phyloP scores from a whole-genome alignment of 2,888 invertebrate species.

The Lithosia quadra region DNA sequence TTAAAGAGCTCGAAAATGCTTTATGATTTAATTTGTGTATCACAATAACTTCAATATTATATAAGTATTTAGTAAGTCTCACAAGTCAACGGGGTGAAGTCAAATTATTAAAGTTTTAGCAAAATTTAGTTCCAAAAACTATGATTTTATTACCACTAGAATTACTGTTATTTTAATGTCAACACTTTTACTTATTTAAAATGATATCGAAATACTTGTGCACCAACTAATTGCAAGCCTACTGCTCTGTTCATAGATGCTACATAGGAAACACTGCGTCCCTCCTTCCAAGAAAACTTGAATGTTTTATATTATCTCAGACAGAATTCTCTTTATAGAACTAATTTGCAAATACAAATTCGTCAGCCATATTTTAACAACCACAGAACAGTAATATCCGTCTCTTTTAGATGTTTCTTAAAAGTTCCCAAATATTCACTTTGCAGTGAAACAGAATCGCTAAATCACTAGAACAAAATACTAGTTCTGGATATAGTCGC shows the following conservation, averaged over 20 bases:
- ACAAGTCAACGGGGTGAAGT: background rate
- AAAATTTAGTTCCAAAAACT: background rate
- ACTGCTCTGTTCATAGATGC: background rate
- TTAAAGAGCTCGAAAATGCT: background rate
- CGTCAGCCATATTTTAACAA: constrained; percentile 25
- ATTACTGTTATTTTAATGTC: background rate
- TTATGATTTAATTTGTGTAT: background rate
- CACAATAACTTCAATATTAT: background rate
- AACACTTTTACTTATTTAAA: background rate
- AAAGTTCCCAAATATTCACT: constrained; percentile 21
- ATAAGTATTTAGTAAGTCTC: background rate
- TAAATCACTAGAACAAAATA: constrained; percentile 19
- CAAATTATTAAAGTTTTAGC: background rate
- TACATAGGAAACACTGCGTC: constrained; percentile 20
- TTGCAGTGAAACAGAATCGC: constrained; percentile 26
- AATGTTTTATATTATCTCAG: constrained; percentile 39
- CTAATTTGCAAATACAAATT: constrained; percentile 39
- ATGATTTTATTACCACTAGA: no score
- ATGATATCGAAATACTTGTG: background rate
- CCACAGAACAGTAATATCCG: constrained; percentile 13
- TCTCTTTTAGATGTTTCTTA: constrained; percentile 19
- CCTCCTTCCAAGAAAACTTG: constrained; percentile 23
- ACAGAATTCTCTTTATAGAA: constrained; percentile 31
- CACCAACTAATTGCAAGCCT: background rate
- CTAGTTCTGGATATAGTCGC: background rate